Base-by-base conservation (phyloP, 2,888 invertebrate genomes). In the Ophion ventricosus region DNA sequence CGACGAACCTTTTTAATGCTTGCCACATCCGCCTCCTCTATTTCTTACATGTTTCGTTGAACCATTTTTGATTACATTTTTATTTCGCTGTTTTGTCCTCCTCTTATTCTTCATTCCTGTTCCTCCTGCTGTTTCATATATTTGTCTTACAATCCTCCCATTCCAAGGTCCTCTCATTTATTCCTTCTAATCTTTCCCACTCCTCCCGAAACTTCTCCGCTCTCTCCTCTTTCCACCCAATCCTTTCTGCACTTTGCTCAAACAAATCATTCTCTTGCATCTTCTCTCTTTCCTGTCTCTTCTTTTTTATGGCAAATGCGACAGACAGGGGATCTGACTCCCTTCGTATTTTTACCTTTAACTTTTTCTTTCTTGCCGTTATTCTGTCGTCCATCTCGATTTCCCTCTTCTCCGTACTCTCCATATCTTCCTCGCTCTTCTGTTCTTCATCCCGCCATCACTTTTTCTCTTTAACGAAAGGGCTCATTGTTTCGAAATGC, bases 301-400 rank as follows among this genome's bases (percentile, higher is more conserved):
- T n/a, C n/a, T 23, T 20, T 70, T 29, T n/a, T 14, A 40, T 35
- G 10, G 56, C 35, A 8, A 35, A 49, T 11, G 49, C 17, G 14
- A 85, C 23, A 2, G 80, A 69, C 8, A 61, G 17, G 23, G 80
- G 80, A 20, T 83, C 83, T 8, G 80, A 80, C 14, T 80, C 72
- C 10, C 54, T 56, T 40, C 77, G 77, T 11, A 29, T 29, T 43
- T 20, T 7, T 17, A 77, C 57, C 20, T 25, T 70, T 17, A 83
- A 35, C 29, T 26, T 4, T 29, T 5, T 29, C 3, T n/a, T 10
- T 76, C 29, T 29, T 29, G 4, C 29, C 29, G 29, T 75, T 35
- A 54, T 35, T n/a, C 26, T 29, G 14, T 63, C 76, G 4, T 29
- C 29, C 29, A 29, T 29, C 29, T 29, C 29, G 29, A 2, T 2